Conservation (phyloP, 2,797 vertebrate species). For the Macropodus opercularis region DNA sequence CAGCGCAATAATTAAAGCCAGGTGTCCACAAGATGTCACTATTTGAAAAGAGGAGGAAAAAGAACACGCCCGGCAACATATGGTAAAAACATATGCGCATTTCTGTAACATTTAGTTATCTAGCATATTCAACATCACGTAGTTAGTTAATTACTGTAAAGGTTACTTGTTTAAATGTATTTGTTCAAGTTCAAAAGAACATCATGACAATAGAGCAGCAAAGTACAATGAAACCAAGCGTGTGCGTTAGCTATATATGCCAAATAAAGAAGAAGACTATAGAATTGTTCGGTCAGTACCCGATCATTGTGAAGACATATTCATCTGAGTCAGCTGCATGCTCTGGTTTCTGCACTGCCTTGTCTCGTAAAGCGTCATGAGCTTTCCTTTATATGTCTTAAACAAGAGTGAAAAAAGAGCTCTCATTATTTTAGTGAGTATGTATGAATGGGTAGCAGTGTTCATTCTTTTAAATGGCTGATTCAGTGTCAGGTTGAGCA, state of each 20-base stretch:
- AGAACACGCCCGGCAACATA: conserved; percentile 1
- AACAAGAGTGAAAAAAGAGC: conserved; percentile 87
- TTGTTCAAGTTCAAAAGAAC: conserved; percentile 21
- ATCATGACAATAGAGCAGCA: conserved; percentile 46
- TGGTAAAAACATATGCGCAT: not conserved
- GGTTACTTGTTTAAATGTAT: not conserved
- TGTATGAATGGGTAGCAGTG: conserved; percentile 84
- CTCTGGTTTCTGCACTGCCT: conserved; percentile 83
- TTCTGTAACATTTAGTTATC: conserved; percentile 9
- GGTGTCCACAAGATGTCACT: conserved; percentile 79
- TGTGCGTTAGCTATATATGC: conserved; percentile 45
- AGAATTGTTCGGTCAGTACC: conserved; percentile 80
- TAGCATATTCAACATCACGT: conserved; percentile 4
- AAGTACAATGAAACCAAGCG: conserved; percentile 51
- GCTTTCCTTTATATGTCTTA: conserved; percentile 86
- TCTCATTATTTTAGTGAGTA: conserved; percentile 85
- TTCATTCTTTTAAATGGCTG: conserved; percentile 89
- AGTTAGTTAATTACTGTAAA: not conserved
- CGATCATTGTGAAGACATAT: conserved; percentile 82
- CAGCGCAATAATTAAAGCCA: conserved; percentile 16
- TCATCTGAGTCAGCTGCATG: conserved; percentile 85
- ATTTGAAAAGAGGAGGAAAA: conserved; percentile 64
- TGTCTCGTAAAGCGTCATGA: conserved; percentile 82
- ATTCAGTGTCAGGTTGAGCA: conserved; percentile 90
- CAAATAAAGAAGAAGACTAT: conserved; percentile 69